A percentile compares a stretch with the other conserved stretches of the same genome.
These are phyloP conservation scores for Crossaster papposus DNA, from an alignment of 53 echinoderm and acorn worm genomes.

Conservation along the genomic window DNA sequence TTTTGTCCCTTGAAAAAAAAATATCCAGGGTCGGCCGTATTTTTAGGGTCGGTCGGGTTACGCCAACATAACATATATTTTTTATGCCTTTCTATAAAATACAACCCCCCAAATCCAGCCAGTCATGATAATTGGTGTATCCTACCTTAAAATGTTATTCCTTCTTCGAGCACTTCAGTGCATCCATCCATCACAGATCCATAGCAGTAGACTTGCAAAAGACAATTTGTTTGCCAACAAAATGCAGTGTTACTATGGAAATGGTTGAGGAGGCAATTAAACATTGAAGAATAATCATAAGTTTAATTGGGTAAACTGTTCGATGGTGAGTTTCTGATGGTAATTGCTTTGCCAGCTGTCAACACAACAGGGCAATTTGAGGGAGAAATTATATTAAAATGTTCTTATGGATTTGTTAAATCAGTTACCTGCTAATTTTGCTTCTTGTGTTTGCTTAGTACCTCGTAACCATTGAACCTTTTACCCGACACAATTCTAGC, in stretches of 20 bases:
- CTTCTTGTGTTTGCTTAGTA: background rate
- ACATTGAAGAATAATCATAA: background rate
- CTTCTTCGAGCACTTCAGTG: background rate
- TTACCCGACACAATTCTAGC: too few relatives aligned
- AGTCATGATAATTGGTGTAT: too few relatives aligned
- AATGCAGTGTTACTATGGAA: background rate
- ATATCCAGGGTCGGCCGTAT: too few relatives aligned
- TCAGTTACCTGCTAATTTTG: too few relatives aligned
- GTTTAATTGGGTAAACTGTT: background rate
- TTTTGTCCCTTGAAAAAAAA: too few relatives aligned
- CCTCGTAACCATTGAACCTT: too few relatives aligned
- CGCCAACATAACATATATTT: too few relatives aligned
- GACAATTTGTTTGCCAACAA: background rate
- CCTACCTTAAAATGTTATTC: background rate
- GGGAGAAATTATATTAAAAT: background rate
- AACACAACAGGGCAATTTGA: background rate
- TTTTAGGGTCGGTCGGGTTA: too few relatives aligned
- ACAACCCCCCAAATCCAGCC: too few relatives aligned
- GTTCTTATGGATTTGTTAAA: background rate
- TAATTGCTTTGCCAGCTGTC: background rate
- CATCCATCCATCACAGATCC: background rate
- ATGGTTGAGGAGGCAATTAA: background rate
- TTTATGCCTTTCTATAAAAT: too few relatives aligned
- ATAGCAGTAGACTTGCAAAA: background rate
- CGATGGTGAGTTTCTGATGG: too few relatives aligned